Percentiles rank a stretch among this genome's conserved stretches.
These are phyloP conservation scores for Trichopoda pennipes DNA, from an alignment of 2,888 invertebrate genomes.

Conservation along the genomic window DNA sequence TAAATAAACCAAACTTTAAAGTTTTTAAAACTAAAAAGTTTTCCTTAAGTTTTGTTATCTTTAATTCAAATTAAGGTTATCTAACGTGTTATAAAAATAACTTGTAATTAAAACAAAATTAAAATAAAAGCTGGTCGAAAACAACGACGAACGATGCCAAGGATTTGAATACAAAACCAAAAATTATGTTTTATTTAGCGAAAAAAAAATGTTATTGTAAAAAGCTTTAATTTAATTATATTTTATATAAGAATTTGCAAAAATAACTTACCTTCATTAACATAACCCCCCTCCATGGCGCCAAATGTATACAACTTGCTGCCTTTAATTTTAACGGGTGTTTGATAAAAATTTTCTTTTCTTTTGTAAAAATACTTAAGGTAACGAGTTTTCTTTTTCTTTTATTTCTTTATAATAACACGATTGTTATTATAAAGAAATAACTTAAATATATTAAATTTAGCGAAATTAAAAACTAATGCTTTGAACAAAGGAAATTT, in stretches of 20 bases:
- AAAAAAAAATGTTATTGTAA: background rate
- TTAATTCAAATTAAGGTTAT: too few species aligned
- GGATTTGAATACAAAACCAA: too few species aligned
- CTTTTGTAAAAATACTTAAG: background rate
- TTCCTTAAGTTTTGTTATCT: too few species aligned
- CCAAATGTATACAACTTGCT: slow-evolving; percentile 77
- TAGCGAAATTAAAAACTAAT: slow-evolving; percentile 1
- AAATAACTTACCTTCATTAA: slow-evolving; percentile 80
- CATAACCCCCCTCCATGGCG: slow-evolving; percentile 80
- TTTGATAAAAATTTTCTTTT: slow-evolving; percentile 25
- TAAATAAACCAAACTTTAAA: too few species aligned
- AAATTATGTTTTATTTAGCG: too few species aligned
- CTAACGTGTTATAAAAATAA: too few species aligned
- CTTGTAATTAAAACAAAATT: too few species aligned
- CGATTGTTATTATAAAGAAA: slow-evolving; percentile 17
- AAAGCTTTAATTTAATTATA: background rate
- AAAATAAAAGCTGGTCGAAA: too few species aligned
- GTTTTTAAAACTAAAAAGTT: too few species aligned
- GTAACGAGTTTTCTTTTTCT: too few species aligned
- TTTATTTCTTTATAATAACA: slow-evolving; percentile 22
- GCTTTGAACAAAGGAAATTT: slow-evolving; percentile 22
- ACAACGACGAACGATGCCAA: too few species aligned
- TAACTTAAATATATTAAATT: slow-evolving; percentile 45
- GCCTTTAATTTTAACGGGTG: slow-evolving; percentile 66
- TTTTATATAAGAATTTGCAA: background rate